Percentiles rank a stretch among this genome's conserved stretches.
Evolutionary conservation across 2,797 vertebrate species (phyloP).

Genomic region (Australoheros facetus): DNA sequence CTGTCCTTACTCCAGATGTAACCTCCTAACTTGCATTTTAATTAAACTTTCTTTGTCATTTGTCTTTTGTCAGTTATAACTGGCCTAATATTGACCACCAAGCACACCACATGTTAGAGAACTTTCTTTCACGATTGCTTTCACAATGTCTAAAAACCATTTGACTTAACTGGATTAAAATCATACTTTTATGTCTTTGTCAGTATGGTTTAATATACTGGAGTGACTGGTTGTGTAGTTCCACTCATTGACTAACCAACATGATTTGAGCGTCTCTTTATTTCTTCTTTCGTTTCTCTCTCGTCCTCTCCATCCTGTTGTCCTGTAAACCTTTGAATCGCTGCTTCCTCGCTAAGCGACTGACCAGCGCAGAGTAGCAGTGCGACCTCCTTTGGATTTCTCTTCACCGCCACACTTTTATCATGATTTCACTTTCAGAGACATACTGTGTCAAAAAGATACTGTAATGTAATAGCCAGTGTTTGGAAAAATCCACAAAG

Average conservation of each 20-base stretch:
- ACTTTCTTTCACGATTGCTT: slow-evolving; percentile 30
- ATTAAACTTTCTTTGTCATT: slow-evolving; percentile 44
- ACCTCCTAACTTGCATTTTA: slow-evolving; percentile 31
- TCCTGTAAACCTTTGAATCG: slow-evolving; percentile 43
- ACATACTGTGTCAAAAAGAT: slow-evolving; percentile 46
- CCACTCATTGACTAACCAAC: slow-evolving; percentile 64
- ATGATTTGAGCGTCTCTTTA: slow-evolving; percentile 41
- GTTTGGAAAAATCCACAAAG: slow-evolving; percentile 76
- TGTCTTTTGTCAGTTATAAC: slow-evolving; percentile 45
- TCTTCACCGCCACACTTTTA: slow-evolving; percentile 54
- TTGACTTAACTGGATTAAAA: slow-evolving; percentile 32
- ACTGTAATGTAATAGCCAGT: slow-evolving; percentile 49
- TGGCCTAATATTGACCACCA: slow-evolving; percentile 32
- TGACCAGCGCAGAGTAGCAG: not conserved
- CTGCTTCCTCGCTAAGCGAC: slow-evolving; percentile 51
- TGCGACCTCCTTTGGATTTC: slow-evolving; percentile 78
- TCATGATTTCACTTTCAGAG: slow-evolving; percentile 49
- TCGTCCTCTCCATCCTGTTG: slow-evolving; percentile 42
- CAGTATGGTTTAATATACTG: slow-evolving; percentile 41
- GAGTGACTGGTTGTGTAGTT: slow-evolving; percentile 58
- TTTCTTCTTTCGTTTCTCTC: slow-evolving; percentile 56
- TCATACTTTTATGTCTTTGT: slow-evolving; percentile 49
- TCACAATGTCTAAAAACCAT: slow-evolving; percentile 33
- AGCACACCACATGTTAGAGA: slow-evolving; percentile 69
- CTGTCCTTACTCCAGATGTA: slow-evolving; percentile 71